A percentile compares a stretch with the other conserved stretches of the same genome.
Evolutionary conservation across 2,797 vertebrate genomes (phyloP).

Genomic region (Mormyrops boulengeri): DNA sequence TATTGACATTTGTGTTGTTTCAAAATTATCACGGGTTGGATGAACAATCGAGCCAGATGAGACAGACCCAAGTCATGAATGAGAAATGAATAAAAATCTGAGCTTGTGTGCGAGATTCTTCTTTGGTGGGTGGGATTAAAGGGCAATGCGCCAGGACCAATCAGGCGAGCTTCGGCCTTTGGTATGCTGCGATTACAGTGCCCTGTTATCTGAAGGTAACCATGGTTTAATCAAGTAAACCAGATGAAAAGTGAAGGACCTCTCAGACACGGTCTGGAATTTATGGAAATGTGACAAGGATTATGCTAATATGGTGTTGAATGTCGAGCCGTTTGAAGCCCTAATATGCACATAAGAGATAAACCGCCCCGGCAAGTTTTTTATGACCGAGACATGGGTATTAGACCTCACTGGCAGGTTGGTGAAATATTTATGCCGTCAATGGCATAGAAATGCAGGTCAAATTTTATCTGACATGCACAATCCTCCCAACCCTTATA

Average conservation of each 20-base stretch:
- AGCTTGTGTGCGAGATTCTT: not conserved
- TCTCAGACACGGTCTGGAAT: constrained; percentile 15
- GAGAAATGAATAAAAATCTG: not conserved
- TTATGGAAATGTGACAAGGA: constrained; percentile 9
- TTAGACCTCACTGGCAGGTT: not conserved
- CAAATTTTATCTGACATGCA: not conserved
- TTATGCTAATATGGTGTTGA: constrained; percentile 10
- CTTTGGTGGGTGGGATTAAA: not conserved
- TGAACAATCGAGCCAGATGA: not conserved
- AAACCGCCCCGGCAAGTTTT: not conserved
- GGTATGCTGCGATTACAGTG: not conserved
- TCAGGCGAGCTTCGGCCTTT: not conserved
- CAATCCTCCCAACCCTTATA: not conserved
- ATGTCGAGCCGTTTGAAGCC: not conserved
- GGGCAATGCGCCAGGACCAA: not conserved
- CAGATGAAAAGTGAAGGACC: not conserved
- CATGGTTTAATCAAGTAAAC: constrained; percentile 5
- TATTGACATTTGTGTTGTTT: not conserved
- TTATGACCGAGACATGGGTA: not conserved
- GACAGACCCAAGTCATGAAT: not conserved
- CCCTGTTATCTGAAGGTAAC: not conserved
- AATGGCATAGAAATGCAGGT: not conserved
- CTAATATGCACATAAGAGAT: constrained; percentile 16
- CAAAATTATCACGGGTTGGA: not conserved
- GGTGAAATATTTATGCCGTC: not conserved